phyloP scores from a whole-genome alignment of 2,797 vertebrate species.

The Phylloscopus collybita region DNA sequence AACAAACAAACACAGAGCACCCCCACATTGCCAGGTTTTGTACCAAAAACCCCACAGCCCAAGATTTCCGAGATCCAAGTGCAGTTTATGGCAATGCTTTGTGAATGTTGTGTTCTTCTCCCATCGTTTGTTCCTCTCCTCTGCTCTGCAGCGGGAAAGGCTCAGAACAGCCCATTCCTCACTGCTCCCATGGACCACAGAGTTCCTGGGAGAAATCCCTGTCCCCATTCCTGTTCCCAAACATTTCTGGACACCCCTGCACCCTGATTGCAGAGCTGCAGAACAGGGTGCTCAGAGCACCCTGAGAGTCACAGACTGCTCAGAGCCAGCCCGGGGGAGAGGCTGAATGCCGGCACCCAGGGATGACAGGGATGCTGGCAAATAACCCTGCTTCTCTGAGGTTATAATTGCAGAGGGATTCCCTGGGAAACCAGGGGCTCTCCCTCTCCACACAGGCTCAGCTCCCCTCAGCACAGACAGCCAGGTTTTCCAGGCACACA shows the following conservation, averaged over 20 bases:
- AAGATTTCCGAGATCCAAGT: background rate
- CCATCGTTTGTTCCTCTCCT: background rate
- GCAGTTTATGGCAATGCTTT: background rate
- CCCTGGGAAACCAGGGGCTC: background rate
- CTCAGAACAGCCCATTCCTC: background rate
- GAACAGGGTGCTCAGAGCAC: fast-evolving
- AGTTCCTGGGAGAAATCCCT: background rate
- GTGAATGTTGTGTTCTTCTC: background rate
- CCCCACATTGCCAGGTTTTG: background rate
- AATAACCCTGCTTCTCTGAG: fast-evolving
- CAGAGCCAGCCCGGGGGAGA: background rate
- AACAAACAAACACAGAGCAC: background rate
- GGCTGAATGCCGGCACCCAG: background rate
- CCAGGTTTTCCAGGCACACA: background rate
- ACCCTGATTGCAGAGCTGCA: background rate
- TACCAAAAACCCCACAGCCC: background rate
- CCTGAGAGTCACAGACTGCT: background rate
- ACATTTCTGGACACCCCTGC: background rate
- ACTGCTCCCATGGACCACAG: background rate
- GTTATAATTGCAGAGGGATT: background rate
- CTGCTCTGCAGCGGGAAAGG: background rate
- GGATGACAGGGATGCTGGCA: background rate
- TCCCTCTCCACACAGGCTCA: fast-evolving
- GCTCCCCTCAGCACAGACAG: background rate
- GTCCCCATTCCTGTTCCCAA: background rate